These are phyloP conservation scores for Anthoptus insignis DNA, from an alignment of 2,888 invertebrate species.

Conservation along the genomic window DNA sequence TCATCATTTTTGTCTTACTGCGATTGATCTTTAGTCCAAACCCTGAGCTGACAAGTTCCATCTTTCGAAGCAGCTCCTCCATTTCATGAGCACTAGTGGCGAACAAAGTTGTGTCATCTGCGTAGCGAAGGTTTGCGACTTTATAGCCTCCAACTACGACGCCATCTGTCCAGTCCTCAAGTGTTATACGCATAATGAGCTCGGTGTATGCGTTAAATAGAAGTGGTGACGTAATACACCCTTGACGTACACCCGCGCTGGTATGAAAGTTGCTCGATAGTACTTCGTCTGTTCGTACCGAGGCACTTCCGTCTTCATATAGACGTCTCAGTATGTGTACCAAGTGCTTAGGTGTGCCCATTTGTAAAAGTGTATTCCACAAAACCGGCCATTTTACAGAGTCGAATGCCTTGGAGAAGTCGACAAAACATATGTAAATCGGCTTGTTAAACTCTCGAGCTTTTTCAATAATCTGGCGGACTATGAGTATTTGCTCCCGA, in stretches of 20 bases:
- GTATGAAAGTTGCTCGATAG: no score
- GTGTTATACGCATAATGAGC: conserved; percentile 1
- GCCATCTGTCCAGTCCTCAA: conserved; percentile 12
- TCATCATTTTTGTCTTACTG: no score
- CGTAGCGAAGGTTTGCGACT: conserved; percentile 41
- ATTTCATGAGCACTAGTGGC: conserved; percentile 29
- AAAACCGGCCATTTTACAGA: no score
- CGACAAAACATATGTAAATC: no score
- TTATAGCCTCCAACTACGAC: conserved; percentile 17
- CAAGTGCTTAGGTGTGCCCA: no score
- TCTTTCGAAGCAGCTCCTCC: conserved; percentile 13
- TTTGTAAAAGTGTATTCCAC: no score
- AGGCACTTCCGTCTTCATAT: no score
- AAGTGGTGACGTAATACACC: conserved; percentile 19
- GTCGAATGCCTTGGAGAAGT: no score
- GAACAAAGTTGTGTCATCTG: conserved; percentile 44
- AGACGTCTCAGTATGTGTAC: no score
- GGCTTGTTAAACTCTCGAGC: no score
- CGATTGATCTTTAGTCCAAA: conserved; percentile 35
- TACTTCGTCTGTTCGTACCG: no score
- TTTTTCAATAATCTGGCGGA: no score
- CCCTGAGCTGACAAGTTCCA: conserved; percentile 26
- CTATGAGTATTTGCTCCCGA: neutral
- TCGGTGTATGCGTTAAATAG: conserved; percentile 30
- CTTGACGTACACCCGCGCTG: neutral